Conservation (phyloP, 2,113 vertebrate species). For the Megaptera novaeangliae region DNA sequence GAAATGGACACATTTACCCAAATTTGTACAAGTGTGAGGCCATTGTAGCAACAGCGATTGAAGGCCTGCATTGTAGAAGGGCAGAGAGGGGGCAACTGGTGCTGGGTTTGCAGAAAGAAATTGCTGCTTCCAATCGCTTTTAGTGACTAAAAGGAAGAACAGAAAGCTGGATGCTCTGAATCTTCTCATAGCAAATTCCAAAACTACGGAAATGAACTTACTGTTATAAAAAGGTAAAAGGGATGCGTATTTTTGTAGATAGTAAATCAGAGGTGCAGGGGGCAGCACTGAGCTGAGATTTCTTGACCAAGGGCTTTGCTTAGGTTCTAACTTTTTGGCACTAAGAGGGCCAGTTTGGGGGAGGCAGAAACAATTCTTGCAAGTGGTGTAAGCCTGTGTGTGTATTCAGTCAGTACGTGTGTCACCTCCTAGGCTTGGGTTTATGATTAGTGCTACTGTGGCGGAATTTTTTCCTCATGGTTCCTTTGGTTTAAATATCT, state of each 20-base stretch:
- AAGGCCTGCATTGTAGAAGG: accelerated
- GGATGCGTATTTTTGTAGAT: neutral
- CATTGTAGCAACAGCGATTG: accelerated
- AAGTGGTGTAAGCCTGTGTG: neutral
- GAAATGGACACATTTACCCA: neutral
- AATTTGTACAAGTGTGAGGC: neutral
- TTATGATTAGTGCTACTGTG: neutral
- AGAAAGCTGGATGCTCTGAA: neutral
- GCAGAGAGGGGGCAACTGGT: accelerated
- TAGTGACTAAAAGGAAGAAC: neutral
- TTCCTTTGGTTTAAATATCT: neutral
- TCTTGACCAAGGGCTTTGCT: neutral
- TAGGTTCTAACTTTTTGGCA: neutral
- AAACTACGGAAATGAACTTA: neutral
- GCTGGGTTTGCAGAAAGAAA: neutral
- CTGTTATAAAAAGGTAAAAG: neutral
- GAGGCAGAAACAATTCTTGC: neutral
- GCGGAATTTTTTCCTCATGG: neutral
- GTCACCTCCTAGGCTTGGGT: neutral
- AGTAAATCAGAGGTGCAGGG: neutral
- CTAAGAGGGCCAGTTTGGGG: neutral
- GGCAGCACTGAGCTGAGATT: neutral
- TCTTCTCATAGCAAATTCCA: neutral
- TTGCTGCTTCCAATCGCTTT: neutral
- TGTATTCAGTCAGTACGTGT: neutral